These are phyloP conservation scores for Tachysurus vachellii DNA, from an alignment of 2,113 vertebrate species.

Conservation along the genomic window DNA sequence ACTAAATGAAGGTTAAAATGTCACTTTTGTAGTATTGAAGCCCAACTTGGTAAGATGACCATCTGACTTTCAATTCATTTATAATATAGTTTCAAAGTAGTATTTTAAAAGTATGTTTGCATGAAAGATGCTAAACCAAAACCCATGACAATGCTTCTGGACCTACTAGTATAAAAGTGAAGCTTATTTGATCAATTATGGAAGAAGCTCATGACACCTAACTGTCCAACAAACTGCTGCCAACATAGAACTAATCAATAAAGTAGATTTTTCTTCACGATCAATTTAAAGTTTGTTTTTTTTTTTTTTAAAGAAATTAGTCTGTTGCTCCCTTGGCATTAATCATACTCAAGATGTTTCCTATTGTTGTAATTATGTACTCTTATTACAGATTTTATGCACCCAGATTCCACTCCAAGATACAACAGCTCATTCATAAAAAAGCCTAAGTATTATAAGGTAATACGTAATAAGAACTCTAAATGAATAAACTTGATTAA, in stretches of 20 bases:
- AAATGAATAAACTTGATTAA: too few relatives aligned
- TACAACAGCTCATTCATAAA: too few relatives aligned
- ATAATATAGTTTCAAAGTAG: not conserved
- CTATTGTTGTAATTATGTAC: not conserved
- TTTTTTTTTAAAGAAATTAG: not conserved
- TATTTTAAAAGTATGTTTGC: not conserved
- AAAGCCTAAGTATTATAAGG: too few relatives aligned
- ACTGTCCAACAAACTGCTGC: not conserved
- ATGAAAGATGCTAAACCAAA: not conserved
- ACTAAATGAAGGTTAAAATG: not conserved
- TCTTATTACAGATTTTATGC: not conserved
- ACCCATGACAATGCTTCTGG: not conserved
- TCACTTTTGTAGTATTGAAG: conserved; percentile 55
- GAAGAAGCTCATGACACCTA: not conserved
- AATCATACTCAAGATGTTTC: not conserved
- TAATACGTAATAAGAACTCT: too few relatives aligned
- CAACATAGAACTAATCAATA: not conserved
- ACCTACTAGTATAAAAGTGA: not conserved
- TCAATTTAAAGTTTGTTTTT: not conserved
- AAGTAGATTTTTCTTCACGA: not conserved
- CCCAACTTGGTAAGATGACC: conserved; percentile 34
- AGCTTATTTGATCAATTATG: not conserved
- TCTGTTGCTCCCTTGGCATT: not conserved
- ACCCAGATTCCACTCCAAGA: too few relatives aligned
- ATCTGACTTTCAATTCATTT: not conserved